Evolutionary conservation across 2,888 invertebrate species (phyloP), one percentile per base, ranked within the genome.

Genomic region (Chloromyia formosa): DNA sequence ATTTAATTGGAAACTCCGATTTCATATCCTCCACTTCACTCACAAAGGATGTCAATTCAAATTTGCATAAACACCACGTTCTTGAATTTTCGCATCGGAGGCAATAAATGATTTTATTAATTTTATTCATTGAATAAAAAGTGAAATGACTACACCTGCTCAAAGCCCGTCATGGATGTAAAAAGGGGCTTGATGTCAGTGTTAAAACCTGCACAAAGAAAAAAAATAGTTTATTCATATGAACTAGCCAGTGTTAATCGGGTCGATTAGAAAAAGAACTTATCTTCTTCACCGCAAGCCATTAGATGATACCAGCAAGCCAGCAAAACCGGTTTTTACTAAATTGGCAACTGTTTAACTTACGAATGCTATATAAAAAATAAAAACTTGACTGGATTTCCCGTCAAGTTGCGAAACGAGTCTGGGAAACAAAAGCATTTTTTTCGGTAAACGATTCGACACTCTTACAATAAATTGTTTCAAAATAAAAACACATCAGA

Each of bases 371-470:
- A 16, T 10, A 20, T 20, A 2, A 18, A 16, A n/a, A 56, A 23
- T 14, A 61, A 61, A 61, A 61, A 61, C 35, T 61, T 23, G 61
- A 35, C 35, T 0, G 61, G 61, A n/a, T n/a, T 23, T 61, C 27
- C 61, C 61, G 14, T 7, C 14, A 61, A 16, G 16, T 35, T n/a
- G 61, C 18, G 14, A 61, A 61, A 35, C 61, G 18, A 27, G 61
- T 61, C 14, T 35, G 2, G 27, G 12, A 14, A 12, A 22, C 58
- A 58, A 58, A 58, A 58, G 20, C 9, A 18, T 58, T 22, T 58
- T 58, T 22, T 16, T 16, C 22, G 18, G 10, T 18, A 1, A 56
- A 56, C 14, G 7, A 27, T 27, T 61, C 61, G 61, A 61, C 35
- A 27, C 18, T 61, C 10, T 61, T 61, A 61, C 35, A 35, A 20